phyloP scores from a whole-genome alignment of 2,797 vertebrate genomes.

The Notoglanidium macrostoma region DNA sequence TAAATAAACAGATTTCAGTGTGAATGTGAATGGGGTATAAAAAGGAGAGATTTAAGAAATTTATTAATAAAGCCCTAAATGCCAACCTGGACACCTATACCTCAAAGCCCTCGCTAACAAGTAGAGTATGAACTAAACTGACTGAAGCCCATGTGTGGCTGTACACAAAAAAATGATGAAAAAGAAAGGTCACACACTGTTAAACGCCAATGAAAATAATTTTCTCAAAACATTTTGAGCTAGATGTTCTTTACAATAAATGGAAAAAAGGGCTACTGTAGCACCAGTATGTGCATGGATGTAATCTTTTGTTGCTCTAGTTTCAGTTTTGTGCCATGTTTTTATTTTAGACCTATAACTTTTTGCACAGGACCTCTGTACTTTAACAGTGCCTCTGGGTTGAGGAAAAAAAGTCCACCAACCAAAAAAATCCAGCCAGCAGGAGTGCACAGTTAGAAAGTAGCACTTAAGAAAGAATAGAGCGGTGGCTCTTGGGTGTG shows the following conservation, averaged over 20 bases:
- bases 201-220: background rate
- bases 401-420: background rate
- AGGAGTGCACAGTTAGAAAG: background rate
- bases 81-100: background rate
- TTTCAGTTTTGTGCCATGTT: background rate
- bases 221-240: background rate
- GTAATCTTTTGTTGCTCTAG: background rate
- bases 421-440: background rate
- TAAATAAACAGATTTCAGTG: too few species aligned
- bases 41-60: background rate
- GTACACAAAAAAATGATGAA: background rate
- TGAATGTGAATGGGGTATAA: too few species aligned
- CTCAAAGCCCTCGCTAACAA: background rate
- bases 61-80: background rate
- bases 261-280: background rate
- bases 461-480: background rate
- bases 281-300: background rate
- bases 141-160: background rate
- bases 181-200: background rate
- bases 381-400: background rate
- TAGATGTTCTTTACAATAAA: background rate
- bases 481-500: background rate
- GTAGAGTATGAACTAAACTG: background rate
- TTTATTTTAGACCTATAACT: background rate
- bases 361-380: background rate